phyloP scores from a whole-genome alignment of 2,888 invertebrate genomes.

The Platynereis dumerilii region DNA sequence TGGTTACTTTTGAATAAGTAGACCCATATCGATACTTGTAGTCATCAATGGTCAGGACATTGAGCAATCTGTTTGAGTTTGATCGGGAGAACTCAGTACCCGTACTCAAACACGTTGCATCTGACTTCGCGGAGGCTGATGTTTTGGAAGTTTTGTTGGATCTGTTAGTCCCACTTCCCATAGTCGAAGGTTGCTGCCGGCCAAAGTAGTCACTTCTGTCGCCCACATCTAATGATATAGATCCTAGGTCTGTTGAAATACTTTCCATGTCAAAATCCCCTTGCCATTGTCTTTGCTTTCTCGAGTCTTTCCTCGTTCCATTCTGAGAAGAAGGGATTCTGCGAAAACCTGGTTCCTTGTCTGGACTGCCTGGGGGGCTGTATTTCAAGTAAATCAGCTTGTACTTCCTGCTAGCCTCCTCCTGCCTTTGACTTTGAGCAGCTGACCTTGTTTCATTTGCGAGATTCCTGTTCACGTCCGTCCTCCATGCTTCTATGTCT shows the following conservation, averaged over 20 bases:
- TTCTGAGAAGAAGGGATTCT: background rate
- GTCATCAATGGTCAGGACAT: conserved; percentile 21
- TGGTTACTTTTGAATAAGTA: conserved; percentile 1
- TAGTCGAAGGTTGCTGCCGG: too few species aligned
- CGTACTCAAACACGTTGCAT: background rate
- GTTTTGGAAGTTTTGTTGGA: too few species aligned
- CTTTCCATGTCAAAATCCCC: too few species aligned
- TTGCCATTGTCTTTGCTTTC: too few species aligned
- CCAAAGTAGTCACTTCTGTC: too few species aligned
- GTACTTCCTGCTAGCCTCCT: background rate
- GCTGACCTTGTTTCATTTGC: background rate
- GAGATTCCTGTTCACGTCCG: background rate
- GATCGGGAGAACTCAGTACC: background rate
- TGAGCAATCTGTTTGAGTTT: conserved; percentile 18
- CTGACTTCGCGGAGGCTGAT: too few species aligned
- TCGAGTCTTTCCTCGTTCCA: too few species aligned
- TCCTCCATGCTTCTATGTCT: background rate
- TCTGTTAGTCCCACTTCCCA: too few species aligned
- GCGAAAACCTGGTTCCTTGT: conserved; percentile 8
- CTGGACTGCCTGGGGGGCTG: conserved; percentile 7
- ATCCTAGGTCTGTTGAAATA: too few species aligned
- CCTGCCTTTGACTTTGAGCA: background rate
- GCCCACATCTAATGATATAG: too few species aligned
- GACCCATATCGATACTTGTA: conserved; percentile 11
- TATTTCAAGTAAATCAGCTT: conserved; percentile 12